These are phyloP conservation scores for Lamprologus ornatipinnis DNA, from an alignment of 2,113 vertebrate genomes.

Conservation along the genomic window DNA sequence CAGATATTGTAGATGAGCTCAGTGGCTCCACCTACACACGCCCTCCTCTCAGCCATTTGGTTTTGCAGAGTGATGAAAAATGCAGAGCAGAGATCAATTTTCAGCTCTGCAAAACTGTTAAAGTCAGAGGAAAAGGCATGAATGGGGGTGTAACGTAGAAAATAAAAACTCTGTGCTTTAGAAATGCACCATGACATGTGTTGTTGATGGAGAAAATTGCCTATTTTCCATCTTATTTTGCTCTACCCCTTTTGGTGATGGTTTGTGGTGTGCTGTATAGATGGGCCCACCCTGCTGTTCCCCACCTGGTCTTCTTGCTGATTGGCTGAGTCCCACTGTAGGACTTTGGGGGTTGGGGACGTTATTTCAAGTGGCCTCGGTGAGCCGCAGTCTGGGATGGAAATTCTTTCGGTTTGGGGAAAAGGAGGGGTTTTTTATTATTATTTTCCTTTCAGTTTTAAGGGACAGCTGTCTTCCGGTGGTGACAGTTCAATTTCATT, in stretches of 20 bases:
- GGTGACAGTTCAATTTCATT: not conserved
- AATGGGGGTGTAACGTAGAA: not conserved
- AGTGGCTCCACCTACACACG: conserved; percentile 29
- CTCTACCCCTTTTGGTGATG: not conserved
- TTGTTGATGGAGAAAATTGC: conserved; percentile 24
- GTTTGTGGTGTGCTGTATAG: not conserved
- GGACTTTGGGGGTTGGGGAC: not conserved
- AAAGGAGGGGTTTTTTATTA: not conserved
- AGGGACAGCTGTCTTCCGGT: conserved; percentile 19
- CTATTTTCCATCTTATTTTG: not conserved
- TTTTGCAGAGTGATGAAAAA: not conserved
- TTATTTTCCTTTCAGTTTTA: conserved; percentile 31
- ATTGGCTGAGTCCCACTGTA: not conserved
- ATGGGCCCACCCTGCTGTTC: conserved; percentile 23
- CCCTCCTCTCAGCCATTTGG: not conserved
- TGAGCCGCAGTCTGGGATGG: conserved; percentile 35
- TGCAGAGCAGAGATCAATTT: not conserved
- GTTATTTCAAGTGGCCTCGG: conserved; percentile 13
- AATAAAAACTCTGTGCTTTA: not conserved
- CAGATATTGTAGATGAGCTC: conserved; percentile 1
- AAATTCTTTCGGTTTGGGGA: conserved; percentile 12
- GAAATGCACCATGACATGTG: conserved; percentile 10
- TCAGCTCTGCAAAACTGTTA: not conserved
- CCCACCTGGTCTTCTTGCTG: conserved; percentile 44
- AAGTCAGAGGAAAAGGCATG: not conserved